Evolutionary conservation across 2,113 vertebrate species (phyloP).

Genomic region (Scophthalmus maximus): DNA sequence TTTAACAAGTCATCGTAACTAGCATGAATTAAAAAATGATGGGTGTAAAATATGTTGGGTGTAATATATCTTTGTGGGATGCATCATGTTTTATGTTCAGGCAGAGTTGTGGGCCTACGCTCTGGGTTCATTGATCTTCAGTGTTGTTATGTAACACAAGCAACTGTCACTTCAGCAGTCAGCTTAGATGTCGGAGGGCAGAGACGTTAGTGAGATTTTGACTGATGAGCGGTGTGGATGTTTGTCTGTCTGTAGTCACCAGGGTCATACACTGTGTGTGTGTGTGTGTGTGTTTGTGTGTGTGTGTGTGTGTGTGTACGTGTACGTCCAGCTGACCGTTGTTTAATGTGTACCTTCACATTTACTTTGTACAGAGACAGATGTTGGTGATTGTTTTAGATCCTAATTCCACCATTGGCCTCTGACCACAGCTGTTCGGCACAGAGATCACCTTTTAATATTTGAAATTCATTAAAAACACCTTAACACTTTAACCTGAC

Average conservation of each 20-base stretch:
- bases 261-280: background rate
- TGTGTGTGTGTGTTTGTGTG: constrained; percentile 7
- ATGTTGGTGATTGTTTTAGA: background rate
- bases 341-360: too few relatives aligned
- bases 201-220: constrained; percentile 33
- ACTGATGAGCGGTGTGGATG: constrained; percentile 45
- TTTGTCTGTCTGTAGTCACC: constrained; percentile 25
- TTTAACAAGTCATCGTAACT: background rate
- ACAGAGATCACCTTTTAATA: background rate
- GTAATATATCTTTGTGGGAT: background rate
- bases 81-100: constrained; percentile 25
- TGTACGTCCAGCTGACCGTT: too few relatives aligned
- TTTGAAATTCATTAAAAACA: background rate
- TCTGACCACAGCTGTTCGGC: background rate
- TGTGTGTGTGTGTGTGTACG: background rate
- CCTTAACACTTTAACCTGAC: background rate
- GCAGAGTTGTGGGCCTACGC: constrained; percentile 25
- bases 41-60: background rate
- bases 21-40: background rate
- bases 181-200: constrained; percentile 48
- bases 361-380: too few relatives aligned
- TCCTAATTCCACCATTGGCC: background rate
- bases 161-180: constrained; percentile 63
- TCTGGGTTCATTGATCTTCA: constrained; percentile 44
- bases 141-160: constrained; percentile 66